Evolutionary conservation across 2,113 vertebrate species (phyloP).

Genomic region (Anoura caudifer): DNA sequence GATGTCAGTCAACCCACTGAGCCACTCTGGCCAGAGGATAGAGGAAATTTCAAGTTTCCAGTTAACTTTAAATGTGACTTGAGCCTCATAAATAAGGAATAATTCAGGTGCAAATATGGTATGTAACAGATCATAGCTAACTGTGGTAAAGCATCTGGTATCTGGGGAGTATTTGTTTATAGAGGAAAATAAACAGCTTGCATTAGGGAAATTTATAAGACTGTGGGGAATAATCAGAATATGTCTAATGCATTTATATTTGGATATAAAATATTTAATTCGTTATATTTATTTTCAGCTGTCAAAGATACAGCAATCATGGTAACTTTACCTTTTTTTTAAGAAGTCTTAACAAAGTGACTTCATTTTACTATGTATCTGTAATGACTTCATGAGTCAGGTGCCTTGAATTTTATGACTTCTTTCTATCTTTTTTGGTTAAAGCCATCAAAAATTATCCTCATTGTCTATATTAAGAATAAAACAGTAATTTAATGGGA

Average conservation of each 20-base stretch:
- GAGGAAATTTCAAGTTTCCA: constrained; percentile 37
- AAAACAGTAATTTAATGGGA: neutral
- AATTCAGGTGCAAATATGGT: constrained; percentile 37
- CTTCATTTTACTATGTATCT: constrained; percentile 30
- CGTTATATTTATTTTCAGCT: constrained; percentile 62
- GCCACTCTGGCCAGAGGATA: neutral
- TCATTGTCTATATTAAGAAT: neutral
- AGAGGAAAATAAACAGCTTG: constrained; percentile 51
- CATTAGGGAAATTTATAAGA: constrained; percentile 53
- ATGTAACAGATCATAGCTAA: constrained; percentile 56
- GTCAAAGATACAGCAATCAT: constrained; percentile 31
- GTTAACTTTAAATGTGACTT: constrained; percentile 55
- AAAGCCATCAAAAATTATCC: neutral
- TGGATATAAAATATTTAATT: constrained; percentile 69
- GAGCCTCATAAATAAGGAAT: constrained; percentile 42
- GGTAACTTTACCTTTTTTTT: neutral
- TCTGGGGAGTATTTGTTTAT: constrained; percentile 56
- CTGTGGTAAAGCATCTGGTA: too few species aligned
- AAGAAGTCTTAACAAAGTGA: constrained; percentile 36
- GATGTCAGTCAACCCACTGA: too few species aligned
- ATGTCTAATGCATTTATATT: constrained; percentile 50
- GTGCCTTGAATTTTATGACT: neutral
- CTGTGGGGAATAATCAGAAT: constrained; percentile 28
- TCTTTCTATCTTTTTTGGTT: neutral
- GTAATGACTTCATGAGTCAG: neutral